These are phyloP conservation scores for Lysandra coridon DNA, from an alignment of 2,888 invertebrate species.

Conservation along the genomic window DNA sequence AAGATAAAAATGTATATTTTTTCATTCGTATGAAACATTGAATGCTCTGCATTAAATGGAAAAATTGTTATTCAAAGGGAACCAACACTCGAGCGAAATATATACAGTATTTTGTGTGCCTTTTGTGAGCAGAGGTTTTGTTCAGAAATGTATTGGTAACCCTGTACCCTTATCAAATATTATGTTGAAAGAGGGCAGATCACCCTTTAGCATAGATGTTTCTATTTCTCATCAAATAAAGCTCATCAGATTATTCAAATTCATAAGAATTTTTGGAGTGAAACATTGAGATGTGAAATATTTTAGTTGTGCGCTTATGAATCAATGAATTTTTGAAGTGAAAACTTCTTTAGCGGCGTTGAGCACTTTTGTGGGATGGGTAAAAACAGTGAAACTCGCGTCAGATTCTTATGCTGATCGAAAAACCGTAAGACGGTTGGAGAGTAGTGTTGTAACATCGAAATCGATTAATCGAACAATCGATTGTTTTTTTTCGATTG, in stretches of 20 bases:
- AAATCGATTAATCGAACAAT: too few relatives aligned
- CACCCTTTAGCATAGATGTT: neutral
- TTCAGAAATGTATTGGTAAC: conserved; percentile 1
- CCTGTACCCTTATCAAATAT: conserved; percentile 13
- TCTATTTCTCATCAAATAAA: neutral
- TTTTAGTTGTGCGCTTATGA: too few relatives aligned
- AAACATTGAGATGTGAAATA: neutral
- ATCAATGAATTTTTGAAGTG: too few relatives aligned
- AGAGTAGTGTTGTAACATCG: too few relatives aligned
- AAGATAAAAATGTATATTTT: conserved; percentile 9
- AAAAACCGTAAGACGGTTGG: too few relatives aligned
- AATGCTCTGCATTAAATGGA: neutral
- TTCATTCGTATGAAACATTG: conserved; percentile 6
- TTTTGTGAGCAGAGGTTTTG: neutral
- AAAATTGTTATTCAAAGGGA: conserved; percentile 16
- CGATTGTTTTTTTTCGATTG: too few relatives aligned
- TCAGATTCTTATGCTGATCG: too few relatives aligned
- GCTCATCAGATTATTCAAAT: neutral
- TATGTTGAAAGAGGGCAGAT: neutral
- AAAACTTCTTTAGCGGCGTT: too few relatives aligned
- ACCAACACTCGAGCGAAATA: neutral
- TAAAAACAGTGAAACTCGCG: too few relatives aligned
- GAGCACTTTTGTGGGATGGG: too few relatives aligned
- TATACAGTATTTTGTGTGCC: neutral
- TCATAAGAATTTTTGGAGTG: neutral